Conservation (phyloP, 37 sponge, comb jelly and placozoan species). For the Cladorhizidae sp. region DNA sequence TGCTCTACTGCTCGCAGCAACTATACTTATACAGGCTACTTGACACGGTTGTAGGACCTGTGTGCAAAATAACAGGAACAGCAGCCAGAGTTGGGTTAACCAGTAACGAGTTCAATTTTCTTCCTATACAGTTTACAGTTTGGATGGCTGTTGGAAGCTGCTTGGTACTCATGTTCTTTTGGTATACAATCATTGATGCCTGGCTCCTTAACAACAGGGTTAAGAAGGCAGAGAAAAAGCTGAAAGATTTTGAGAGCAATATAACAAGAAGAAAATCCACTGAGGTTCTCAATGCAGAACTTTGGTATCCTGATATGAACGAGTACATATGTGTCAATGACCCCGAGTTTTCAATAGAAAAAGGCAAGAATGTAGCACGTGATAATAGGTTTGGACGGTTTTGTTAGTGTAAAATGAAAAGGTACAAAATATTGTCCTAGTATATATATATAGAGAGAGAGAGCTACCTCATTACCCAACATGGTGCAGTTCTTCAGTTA, state of each 20-base stretch:
- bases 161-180: neutral
- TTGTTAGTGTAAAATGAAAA: no score
- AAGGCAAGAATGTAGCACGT: neutral
- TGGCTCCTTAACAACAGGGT: neutral
- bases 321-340: neutral
- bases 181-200: neutral
- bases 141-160: neutral
- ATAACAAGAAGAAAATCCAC: neutral
- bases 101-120: no score
- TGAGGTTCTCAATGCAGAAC: conserved; percentile 15
- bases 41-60: no score
- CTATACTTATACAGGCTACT: no score
- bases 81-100: no score
- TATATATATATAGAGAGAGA: no score
- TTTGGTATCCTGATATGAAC: conserved; percentile 17
- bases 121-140: conserved; percentile 8
- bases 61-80: no score
- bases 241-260: conserved; percentile 5
- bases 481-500: no score
- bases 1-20: no score
- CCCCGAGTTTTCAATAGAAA: neutral
- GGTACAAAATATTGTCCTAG: no score
- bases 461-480: no score
- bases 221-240: neutral
- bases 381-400: no score